Percentiles rank a stretch among this genome's conserved stretches.
These are phyloP conservation scores for Zootermopsis nevadensis DNA, from an alignment of 2,888 invertebrate species.

Conservation along the genomic window DNA sequence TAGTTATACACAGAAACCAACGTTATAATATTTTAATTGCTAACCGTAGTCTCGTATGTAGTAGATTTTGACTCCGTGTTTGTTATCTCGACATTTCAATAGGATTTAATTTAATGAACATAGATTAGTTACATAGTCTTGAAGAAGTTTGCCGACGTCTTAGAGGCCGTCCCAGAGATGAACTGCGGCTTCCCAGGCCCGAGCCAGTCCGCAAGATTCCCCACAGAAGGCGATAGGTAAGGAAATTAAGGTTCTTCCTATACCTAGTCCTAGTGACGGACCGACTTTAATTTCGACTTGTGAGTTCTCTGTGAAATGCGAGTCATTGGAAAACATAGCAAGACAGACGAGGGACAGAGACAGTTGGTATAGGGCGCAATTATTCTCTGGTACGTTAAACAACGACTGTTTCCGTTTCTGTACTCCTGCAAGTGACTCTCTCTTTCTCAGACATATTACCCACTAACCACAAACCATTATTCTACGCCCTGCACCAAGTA, in stretches of 20 bases:
- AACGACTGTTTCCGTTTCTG: not conserved
- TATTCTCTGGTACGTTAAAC: not conserved
- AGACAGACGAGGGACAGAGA: not conserved
- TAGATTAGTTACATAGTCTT: too few relatives aligned
- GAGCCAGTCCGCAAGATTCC: too few relatives aligned
- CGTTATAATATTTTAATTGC: too few relatives aligned
- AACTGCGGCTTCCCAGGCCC: too few relatives aligned
- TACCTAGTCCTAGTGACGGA: constrained; percentile 43
- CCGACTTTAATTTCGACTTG: constrained; percentile 44
- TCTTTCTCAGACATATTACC: not conserved
- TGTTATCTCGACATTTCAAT: too few relatives aligned
- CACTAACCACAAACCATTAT: too few relatives aligned
- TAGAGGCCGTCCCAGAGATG: too few relatives aligned
- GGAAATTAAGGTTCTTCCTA: constrained; percentile 2
- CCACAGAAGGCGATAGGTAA: not conserved
- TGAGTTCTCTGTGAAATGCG: constrained; percentile 30
- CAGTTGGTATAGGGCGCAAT: not conserved
- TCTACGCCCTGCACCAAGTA: constrained; percentile 13
- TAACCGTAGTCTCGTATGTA: too few relatives aligned
- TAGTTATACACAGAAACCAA: too few relatives aligned
- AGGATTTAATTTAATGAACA: too few relatives aligned
- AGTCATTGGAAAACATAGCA: constrained; percentile 18
- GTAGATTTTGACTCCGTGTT: too few relatives aligned
- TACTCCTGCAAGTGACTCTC: not conserved
- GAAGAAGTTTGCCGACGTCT: too few relatives aligned